Evolutionary conservation across 1,140 invertebrate genomes (phyloP).

Genomic region (Hycleus cichorii): DNA sequence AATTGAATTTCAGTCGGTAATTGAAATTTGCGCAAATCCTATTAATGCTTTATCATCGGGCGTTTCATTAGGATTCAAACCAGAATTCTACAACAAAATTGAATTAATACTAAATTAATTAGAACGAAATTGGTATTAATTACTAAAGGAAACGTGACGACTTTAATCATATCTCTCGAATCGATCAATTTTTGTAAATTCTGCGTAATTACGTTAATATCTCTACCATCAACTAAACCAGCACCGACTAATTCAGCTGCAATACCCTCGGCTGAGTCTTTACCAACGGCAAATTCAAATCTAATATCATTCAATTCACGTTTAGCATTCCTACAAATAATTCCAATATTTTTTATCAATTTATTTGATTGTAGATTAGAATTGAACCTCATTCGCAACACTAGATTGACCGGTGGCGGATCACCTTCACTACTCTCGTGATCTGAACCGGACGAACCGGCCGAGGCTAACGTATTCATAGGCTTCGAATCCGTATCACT

Average conservation of each 20-base stretch:
- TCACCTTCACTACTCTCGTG: slow-evolving; percentile 50
- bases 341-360: not conserved
- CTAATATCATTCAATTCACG: slow-evolving; percentile 94
- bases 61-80: slow-evolving; percentile 70
- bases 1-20: slow-evolving; percentile 60
- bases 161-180: slow-evolving; percentile 50
- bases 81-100: slow-evolving; percentile 63
- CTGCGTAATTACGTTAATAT: slow-evolving; percentile 82
- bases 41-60: slow-evolving; percentile 90
- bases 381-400: slow-evolving; percentile 63
- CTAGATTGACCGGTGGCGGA: slow-evolving; percentile 57
- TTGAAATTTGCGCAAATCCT: slow-evolving; percentile 94
- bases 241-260: slow-evolving; percentile 90
- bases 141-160: slow-evolving; percentile 89
- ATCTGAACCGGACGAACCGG: slow-evolving; percentile 85
- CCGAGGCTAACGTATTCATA: slow-evolving; percentile 54
- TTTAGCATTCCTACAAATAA: slow-evolving; percentile 67
- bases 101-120: not conserved
- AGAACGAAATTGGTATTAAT: slow-evolving; percentile 29
- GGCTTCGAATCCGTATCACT: slow-evolving; percentile 47
- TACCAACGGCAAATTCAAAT: slow-evolving; percentile 88
- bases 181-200: slow-evolving; percentile 91
- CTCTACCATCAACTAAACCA: slow-evolving; percentile 85
- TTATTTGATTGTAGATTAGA: not conserved
- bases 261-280: slow-evolving; percentile 91